phyloP scores from a whole-genome alignment of 1,140 invertebrate species.

The Hylaeus volcanicus region DNA sequence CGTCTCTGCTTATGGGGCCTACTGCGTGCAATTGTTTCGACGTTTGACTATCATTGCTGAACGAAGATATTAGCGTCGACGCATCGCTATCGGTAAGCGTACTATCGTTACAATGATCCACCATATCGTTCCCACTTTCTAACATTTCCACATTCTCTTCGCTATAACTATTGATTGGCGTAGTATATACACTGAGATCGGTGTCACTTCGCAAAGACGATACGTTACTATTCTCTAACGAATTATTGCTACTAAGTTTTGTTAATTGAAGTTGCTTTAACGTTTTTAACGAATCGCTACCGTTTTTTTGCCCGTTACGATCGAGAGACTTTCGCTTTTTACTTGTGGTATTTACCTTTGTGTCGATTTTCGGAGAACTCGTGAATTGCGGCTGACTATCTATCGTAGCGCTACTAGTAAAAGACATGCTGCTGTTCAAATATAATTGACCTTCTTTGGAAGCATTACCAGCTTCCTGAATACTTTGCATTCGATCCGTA shows the following conservation, averaged over 20 bases:
- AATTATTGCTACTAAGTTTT: conserved; percentile 11
- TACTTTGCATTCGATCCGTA: background rate
- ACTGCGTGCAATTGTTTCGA: background rate
- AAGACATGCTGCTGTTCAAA: background rate
- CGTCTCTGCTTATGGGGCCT: background rate
- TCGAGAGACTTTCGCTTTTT: conserved; percentile 5
- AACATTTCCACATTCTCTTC: background rate
- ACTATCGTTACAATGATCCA: background rate
- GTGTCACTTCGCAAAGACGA: conserved; percentile 6
- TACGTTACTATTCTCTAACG: conserved; percentile 12
- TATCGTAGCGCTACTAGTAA: background rate
- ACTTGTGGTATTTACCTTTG: background rate
- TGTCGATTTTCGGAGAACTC: conserved; percentile 54
- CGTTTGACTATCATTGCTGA: background rate
- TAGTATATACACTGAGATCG: background rate
- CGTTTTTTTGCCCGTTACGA: background rate
- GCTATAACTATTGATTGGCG: background rate
- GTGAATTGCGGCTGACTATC: conserved; percentile 52
- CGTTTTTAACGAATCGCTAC: background rate
- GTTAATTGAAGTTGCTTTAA: background rate
- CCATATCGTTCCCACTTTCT: background rate
- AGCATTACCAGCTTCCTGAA: background rate
- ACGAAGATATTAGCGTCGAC: background rate
- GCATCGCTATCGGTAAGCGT: background rate
- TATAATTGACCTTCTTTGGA: background rate